Percentiles rank a stretch among this genome's conserved stretches.
Evolutionary conservation across 2,888 invertebrate genomes (phyloP).

Genomic region (Microctonus brassicae): DNA sequence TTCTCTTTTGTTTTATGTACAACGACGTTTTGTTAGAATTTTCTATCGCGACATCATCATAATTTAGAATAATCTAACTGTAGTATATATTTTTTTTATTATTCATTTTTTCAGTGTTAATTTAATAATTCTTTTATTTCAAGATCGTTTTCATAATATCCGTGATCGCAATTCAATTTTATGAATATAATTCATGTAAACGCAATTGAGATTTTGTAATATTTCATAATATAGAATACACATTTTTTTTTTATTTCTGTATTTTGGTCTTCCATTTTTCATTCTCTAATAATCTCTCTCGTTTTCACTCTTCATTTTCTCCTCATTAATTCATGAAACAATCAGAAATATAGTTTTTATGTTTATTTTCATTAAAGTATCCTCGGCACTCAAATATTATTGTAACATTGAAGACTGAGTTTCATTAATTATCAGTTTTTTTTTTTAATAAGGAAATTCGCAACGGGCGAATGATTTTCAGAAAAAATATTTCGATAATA

Average conservation of each 20-base stretch:
- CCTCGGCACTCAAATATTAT: slow-evolving; percentile 27
- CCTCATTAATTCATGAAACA: not conserved
- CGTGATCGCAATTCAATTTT: slow-evolving; percentile 10
- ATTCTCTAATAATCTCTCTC: not conserved
- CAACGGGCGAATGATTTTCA: not conserved
- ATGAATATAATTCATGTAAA: slow-evolving; percentile 33
- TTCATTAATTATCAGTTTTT: not conserved
- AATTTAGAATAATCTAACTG: slow-evolving; percentile 56
- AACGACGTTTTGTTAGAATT: slow-evolving; percentile 35
- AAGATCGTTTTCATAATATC: slow-evolving; percentile 23
- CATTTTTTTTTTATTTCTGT: slow-evolving; percentile 30
- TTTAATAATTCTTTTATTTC: slow-evolving; percentile 15
- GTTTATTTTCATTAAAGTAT: slow-evolving; percentile 15
- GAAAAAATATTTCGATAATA: not conserved
- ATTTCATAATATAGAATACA: slow-evolving; percentile 49
- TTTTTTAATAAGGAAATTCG: slow-evolving; percentile 14
- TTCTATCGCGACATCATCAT: slow-evolving; percentile 33
- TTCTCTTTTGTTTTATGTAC: slow-evolving; percentile 39
- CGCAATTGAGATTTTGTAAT: slow-evolving; percentile 43
- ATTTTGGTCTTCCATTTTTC: slow-evolving; percentile 15
- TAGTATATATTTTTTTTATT: not conserved
- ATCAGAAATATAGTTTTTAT: slow-evolving; percentile 2
- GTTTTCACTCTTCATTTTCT: not conserved
- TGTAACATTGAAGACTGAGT: slow-evolving; percentile 15
- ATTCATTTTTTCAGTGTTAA: slow-evolving; percentile 7